Percentiles rank a stretch among this genome's conserved stretches.
Evolutionary conservation across 2,113 vertebrate species (phyloP).

Genomic region (Lamprologus lemairii): DNA sequence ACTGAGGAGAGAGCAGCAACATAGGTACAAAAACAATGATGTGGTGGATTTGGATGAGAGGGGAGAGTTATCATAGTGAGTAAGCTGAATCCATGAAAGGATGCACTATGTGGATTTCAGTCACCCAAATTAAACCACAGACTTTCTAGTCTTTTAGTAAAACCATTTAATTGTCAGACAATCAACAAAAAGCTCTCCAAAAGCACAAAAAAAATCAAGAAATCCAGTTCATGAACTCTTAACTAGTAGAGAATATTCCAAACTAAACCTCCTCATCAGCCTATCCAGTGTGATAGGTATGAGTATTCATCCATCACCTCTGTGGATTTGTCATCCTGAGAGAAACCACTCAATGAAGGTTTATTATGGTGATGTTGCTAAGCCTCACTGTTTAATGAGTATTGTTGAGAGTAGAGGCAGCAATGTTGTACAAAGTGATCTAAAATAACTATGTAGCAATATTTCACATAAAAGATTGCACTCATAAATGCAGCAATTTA

Average conservation of each 20-base stretch:
- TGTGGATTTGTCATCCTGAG: neutral
- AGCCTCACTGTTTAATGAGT: neutral
- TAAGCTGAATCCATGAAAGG: neutral
- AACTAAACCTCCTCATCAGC: neutral
- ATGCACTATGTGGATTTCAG: rapidly evolving
- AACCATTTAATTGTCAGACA: neutral
- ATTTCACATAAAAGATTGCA: rapidly evolving
- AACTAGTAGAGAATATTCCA: neutral
- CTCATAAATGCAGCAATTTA: neutral
- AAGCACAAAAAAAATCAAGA: neutral
- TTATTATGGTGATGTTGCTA: neutral
- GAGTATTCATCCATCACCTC: neutral
- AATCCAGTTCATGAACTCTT: neutral
- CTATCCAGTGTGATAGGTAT: rapidly evolving
- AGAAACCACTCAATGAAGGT: rapidly evolving
- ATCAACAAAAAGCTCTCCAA: neutral
- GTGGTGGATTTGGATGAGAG: neutral
- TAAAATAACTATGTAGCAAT: rapidly evolving
- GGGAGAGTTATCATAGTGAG: neutral
- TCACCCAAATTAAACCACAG: neutral
- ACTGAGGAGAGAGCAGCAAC: neutral
- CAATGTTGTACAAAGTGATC: neutral
- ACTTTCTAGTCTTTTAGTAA: neutral
- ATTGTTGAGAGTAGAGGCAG: neutral
- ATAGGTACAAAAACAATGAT: neutral